Evolutionary conservation across 2,888 invertebrate genomes (phyloP).

Genomic region (Tuberolachnus salignus): DNA sequence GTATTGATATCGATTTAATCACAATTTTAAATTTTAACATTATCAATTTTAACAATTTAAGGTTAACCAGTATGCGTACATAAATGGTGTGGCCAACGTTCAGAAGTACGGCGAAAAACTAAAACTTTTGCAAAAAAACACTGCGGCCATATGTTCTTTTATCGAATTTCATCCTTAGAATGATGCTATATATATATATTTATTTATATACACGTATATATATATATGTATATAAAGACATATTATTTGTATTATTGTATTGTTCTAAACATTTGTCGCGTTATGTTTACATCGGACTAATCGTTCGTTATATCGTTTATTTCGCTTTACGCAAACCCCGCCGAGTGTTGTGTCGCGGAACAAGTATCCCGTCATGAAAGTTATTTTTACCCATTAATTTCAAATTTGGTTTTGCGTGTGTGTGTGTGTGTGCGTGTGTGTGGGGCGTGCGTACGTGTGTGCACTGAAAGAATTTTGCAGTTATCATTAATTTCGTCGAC

Average conservation of each 20-base stretch:
- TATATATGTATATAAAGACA: slow-evolving; percentile 14
- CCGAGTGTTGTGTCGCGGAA: neutral
- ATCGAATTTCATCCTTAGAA: slow-evolving; percentile 37
- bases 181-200: neutral
- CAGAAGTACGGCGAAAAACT: no score
- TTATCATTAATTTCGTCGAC: neutral
- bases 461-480: neutral
- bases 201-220: neutral
- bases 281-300: slow-evolving; percentile 1
- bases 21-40: neutral
- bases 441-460: neutral
- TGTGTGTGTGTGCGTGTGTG: neutral
- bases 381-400: no score
- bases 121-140: neutral
- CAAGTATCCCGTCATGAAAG: no score
- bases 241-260: neutral
- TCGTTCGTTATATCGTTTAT: neutral
- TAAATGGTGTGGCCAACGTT: neutral
- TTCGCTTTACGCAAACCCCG: neutral
- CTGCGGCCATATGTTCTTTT: slow-evolving; percentile 31
- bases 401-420: no score
- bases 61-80: slow-evolving; percentile 1
- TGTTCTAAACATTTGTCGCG: neutral
- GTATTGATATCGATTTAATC: no score
- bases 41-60: neutral